These are phyloP conservation scores for Apamea sordens DNA, from an alignment of 2,888 invertebrate genomes.

Conservation along the genomic window DNA sequence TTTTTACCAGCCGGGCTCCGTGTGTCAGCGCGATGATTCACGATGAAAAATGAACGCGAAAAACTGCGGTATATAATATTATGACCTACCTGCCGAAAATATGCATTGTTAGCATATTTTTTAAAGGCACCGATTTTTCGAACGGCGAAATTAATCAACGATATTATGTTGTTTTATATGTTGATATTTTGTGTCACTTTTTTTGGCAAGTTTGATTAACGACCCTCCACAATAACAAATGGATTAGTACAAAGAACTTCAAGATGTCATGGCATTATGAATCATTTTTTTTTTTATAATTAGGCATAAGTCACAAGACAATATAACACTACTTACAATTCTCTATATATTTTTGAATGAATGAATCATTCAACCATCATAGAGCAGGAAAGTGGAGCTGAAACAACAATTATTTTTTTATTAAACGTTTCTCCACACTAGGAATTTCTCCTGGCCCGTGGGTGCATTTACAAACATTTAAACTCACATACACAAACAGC, in stretches of 20 bases:
- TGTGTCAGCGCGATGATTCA: constrained; percentile 12
- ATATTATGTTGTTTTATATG: background rate
- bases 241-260: background rate
- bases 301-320: no score
- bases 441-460: no score
- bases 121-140: background rate
- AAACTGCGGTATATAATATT: constrained; percentile 8
- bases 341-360: no score
- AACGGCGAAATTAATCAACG: constrained; percentile 30
- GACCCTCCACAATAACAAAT: background rate
- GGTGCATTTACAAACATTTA: no score
- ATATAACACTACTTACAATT: no score
- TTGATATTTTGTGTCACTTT: background rate
- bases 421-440: no score
- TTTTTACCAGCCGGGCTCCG: background rate
- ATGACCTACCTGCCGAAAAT: background rate
- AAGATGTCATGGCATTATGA: background rate
- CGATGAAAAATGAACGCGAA: constrained; percentile 40
- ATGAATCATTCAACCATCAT: no score
- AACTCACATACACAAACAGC: no score
- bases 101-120: background rate
- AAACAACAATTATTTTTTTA: no score
- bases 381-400: no score
- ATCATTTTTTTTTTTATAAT: background rate
- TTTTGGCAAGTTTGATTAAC: background rate